Base-by-base conservation (phyloP, 2,113 vertebrate species). In the Fukomys damarensis region DNA sequence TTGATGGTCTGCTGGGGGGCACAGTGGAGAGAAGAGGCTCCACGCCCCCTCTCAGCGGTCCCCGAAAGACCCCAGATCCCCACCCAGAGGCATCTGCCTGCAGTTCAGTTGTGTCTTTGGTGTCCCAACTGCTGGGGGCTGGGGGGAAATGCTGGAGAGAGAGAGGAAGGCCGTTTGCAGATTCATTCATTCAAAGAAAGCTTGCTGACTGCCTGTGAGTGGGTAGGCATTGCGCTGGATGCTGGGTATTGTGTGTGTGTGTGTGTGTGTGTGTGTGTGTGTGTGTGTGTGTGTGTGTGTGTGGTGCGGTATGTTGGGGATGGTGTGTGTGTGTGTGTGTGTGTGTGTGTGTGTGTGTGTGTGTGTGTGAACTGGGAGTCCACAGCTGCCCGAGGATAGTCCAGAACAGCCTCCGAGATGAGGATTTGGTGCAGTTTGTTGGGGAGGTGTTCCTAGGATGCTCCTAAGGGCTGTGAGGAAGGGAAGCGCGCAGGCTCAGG, bases 181-280 rank as follows among this genome's bases (percentile, higher is more conserved):
- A 30, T 49, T 89, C 32, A 11, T 24, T 65, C 20, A 24, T 4
- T n/a, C 11, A 65, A 24, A 38, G 54, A 52, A 16, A 10, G 22
- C 12, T 43, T 49, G 16, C 65, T 32, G 13, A 41, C 26, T 10
- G 1, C 12, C 52, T n/a, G 0, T 22, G 3, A 49, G 0, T 11
- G 56, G 30, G 61, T 13, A 30, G 54, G 56, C 35, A 4, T 1
- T 4, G 38, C 11, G 70, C 24, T 16, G 28, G 13, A 3, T n/a
- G 43, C 22, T 26, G 20, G 17, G 9, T 4, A 35, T 28, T 58
- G 8, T 13, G 14, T 9, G 16, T 12, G 7, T 19, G 41, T 17
- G 49, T 58, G 59, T 49, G 38, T 41, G 65, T 35, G n/a, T 7
- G 1, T 17, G 30, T 65, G 6, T 38, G 46, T 35, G 16, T 14